phyloP scores from a whole-genome alignment of 2,888 invertebrate genomes.

The Bunonema sp. region DNA sequence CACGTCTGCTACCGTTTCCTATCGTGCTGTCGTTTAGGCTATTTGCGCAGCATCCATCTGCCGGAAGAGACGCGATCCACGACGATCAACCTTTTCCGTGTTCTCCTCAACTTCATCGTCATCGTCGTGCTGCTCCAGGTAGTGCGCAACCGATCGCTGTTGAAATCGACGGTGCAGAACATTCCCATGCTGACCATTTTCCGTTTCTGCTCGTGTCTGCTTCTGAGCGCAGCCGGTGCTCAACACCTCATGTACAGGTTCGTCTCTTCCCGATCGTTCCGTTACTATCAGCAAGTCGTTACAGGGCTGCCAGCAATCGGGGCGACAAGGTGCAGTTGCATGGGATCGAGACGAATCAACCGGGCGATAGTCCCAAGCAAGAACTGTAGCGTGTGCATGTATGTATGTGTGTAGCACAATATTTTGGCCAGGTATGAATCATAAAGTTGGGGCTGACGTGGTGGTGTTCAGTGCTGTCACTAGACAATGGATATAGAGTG shows the following conservation, averaged over 20 bases:
- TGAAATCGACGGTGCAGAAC: conserved; percentile 22
- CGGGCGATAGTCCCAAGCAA: no score
- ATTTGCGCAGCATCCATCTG: conserved; percentile 45
- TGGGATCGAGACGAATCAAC: no score
- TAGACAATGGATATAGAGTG: no score
- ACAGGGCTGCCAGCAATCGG: no score
- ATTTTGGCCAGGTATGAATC: no score
- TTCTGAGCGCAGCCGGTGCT: conserved; percentile 40
- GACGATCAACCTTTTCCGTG: conserved; percentile 50
- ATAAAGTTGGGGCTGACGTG: no score
- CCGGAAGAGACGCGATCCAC: conserved; percentile 50
- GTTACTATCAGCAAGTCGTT: no score
- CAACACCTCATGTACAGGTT: conserved; percentile 23
- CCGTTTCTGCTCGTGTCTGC: conserved; percentile 47
- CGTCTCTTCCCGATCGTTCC: no score
- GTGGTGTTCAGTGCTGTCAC: no score
- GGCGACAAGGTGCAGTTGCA: no score
- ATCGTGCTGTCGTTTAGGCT: conserved; percentile 1
- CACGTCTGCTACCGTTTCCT: conserved; percentile 12
- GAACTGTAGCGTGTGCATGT: no score
- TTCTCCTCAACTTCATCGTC: conserved; percentile 50
- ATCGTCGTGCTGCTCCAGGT: conserved; percentile 47
- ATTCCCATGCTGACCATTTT: conserved; percentile 47
- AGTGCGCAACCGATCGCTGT: background rate
- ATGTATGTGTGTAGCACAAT: no score